Conservation (phyloP, 2,888 invertebrate genomes). For the Pyrrhia umbra region DNA sequence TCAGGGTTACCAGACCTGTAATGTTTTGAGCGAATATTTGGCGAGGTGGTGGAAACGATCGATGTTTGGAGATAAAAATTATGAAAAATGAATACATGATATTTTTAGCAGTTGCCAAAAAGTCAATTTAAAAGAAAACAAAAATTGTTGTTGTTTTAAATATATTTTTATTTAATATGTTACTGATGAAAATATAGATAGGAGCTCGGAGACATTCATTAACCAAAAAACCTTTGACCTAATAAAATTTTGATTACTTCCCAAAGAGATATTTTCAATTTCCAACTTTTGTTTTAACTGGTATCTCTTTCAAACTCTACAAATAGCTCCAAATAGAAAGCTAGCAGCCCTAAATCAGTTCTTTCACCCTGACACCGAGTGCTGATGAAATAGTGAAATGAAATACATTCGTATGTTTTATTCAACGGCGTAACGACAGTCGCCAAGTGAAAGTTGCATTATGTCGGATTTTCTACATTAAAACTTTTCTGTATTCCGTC, state of each 20-base stretch:
- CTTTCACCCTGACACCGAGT: constrained; percentile 50
- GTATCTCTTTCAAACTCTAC: background rate
- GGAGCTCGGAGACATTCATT: no score
- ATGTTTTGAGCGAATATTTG: background rate
- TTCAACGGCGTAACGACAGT: constrained; percentile 63
- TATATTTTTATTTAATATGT: no score
- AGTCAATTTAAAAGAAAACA: no score
- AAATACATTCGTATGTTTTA: constrained; percentile 67
- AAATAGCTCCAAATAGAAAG: constrained; percentile 4
- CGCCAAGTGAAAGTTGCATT: constrained; percentile 60
- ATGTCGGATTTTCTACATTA: constrained; percentile 53
- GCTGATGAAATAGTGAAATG: constrained; percentile 63
- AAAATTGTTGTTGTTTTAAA: no score
- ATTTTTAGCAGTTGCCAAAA: no score
- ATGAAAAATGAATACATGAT: no score
- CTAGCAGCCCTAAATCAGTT: constrained; percentile 39
- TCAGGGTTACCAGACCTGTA: constrained; percentile 17
- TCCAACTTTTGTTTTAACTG: background rate
- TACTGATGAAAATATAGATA: no score
- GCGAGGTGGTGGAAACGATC: no score
- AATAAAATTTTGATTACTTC: no score
- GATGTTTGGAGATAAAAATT: no score
- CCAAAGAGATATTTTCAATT: background rate
- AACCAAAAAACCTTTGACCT: no score
- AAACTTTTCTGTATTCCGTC: constrained; percentile 47